phyloP scores from a whole-genome alignment of 2,888 invertebrate genomes.

The Lingula anatina region DNA sequence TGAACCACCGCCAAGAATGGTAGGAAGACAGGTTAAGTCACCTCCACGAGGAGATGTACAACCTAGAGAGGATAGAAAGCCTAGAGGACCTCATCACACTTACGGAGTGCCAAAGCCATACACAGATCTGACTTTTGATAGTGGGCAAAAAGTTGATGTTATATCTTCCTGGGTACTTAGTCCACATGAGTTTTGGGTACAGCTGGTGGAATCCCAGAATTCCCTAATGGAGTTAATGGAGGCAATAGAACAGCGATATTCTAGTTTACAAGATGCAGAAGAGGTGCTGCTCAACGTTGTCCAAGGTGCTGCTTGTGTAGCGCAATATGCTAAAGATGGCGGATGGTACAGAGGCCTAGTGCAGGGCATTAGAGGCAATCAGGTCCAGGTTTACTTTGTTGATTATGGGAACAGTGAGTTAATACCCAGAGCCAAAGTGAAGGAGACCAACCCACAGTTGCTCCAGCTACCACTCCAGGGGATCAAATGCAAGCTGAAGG shows the following conservation, averaged over 20 bases:
- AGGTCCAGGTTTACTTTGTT: slow-evolving; percentile 21
- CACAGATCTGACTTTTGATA: no score
- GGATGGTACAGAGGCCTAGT: not conserved
- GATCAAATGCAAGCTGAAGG: slow-evolving; percentile 17
- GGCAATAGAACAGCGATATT: not conserved
- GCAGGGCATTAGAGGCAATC: not conserved
- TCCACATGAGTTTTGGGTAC: not conserved
- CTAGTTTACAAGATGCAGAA: not conserved
- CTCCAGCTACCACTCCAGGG: slow-evolving; percentile 9
- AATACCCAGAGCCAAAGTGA: slow-evolving; percentile 7
- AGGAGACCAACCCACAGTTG: slow-evolving; percentile 11
- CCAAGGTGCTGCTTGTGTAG: not conserved
- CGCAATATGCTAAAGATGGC: not conserved
- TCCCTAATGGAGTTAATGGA: not conserved
- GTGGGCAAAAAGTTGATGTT: no score
- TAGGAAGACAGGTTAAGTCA: no score
- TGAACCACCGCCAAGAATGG: no score
- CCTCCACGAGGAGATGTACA: no score
- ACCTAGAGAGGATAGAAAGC: no score
- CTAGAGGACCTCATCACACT: no score
- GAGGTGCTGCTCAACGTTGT: not conserved
- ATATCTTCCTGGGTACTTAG: not conserved
- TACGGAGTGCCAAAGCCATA: no score
- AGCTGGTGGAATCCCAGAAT: not conserved
- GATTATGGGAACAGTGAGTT: slow-evolving; percentile 43